Evolutionary conservation across 2,888 invertebrate species (phyloP), one percentile per base, ranked within the genome.

Genomic region (Orthosia gracilis): DNA sequence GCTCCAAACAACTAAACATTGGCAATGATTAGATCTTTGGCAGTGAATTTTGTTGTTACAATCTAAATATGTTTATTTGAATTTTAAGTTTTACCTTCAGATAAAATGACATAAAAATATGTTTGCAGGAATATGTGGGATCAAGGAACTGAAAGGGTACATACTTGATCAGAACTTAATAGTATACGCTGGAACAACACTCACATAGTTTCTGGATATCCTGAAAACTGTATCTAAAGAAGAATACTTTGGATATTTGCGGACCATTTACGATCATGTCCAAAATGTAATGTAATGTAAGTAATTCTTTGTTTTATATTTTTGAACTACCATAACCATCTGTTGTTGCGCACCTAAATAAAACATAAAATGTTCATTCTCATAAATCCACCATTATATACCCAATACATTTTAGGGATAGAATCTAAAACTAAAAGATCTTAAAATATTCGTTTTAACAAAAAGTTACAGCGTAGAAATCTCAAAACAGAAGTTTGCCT

Each of bases 211-310:
- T 23, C 94, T 97, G 86, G 92, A 96, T 5, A 87, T 97, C 23
- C 95, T 97, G 57, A 82, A 91, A 49, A 69, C 58, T 18, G 58
- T 93, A 4, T 78, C 86, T 4, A 70, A 67, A 5, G 73, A 87
- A 40, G 85, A 91, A 2, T 94, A 95, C 47, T 98, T 97, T 87
- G 92, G 93, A n/a, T 97, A 98, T 90, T 92, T 97, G 65, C 91
- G 92, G 50, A 94, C 94, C 64, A 89, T 98, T 75, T 96, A 96
- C 18, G 94, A 97, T 61, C 98, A 98, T 85, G 92, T 98, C 62
- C 97, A 97, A 87, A 90, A 97, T 66, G 97, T 98, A n/a, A n/a
- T n/a, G n/a, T n/a, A 98, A 98, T 94, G 97, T 98, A 92, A 95
- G 97, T 40, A 9, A 40, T 40, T 40, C 7, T 0, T 40, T 40